phyloP scores from a whole-genome alignment of 2,888 invertebrate genomes.

The Holacanthella duospinosa region DNA sequence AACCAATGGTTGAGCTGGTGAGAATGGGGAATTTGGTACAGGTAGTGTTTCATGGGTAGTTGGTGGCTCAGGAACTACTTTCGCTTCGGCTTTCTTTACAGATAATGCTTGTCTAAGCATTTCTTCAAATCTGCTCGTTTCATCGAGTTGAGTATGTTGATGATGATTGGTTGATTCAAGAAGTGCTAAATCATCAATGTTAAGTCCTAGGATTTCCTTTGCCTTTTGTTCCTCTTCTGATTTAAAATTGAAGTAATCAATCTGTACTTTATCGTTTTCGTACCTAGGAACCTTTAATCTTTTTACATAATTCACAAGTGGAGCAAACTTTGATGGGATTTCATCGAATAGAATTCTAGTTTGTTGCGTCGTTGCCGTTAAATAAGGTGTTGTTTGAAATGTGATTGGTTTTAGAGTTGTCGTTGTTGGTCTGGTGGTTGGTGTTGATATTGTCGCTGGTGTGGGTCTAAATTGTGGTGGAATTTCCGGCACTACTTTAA shows the following conservation, averaged over 20 bases:
- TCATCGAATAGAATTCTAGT: background rate
- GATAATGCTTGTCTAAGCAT: slow-evolving; percentile 4
- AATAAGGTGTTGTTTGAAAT: background rate
- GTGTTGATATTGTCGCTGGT: background rate
- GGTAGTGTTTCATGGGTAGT: background rate
- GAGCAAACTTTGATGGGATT: background rate
- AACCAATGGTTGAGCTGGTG: background rate
- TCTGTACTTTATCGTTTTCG: slow-evolving; percentile 1
- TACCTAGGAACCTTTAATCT: background rate
- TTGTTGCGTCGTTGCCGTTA: background rate
- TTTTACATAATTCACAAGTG: background rate
- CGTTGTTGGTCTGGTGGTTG: slow-evolving; percentile 1
- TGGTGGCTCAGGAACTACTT: background rate
- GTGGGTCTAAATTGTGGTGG: background rate
- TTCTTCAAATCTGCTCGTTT: background rate
- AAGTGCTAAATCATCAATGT: background rate
- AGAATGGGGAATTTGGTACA: background rate
- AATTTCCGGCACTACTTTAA: background rate
- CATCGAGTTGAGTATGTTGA: background rate
- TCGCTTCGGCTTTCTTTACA: background rate
- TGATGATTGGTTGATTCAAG: background rate
- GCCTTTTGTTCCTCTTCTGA: background rate
- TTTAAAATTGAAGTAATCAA: slow-evolving; percentile 1
- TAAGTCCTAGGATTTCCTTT: background rate
- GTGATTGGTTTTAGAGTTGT: slow-evolving; percentile 1